Evolutionary conservation across 2,888 invertebrate species (phyloP), one percentile per base, ranked within the genome.

Genomic region (Xestia ashworthii): DNA sequence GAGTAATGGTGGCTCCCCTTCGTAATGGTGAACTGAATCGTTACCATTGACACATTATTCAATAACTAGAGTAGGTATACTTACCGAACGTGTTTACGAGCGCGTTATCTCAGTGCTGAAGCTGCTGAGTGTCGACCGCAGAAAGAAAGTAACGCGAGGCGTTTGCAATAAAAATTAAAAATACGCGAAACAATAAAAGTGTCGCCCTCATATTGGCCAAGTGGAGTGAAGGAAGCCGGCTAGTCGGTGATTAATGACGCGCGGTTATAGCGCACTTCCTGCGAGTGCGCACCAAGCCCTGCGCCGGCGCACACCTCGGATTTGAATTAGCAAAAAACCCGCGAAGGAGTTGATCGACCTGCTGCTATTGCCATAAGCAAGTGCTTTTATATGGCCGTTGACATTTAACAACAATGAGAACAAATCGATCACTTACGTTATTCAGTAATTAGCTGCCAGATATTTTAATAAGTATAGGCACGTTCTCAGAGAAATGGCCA

Each of bases 251-350:
- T 93, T 93, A 93, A 94, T 92, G 92, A 91, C 89, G 87, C 89
- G 88, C 91, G 83, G 78, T 93, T 93, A 93, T 92, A 91, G 93
- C 93, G 90, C 86, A 95, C 94, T 95, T 95, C 95, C 95, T 95
- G 94, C 86, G 92, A 95, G 95, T 94, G 94, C 80, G 72, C 73
- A 72, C 69, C 78, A 58, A 82, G 78, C 81, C 82, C 87, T 82
- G 71, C 71, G 78, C 75, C 72, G 69, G 84, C 75, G 76, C 82
- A 83, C 84, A 89, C 88, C 87, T 88, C 83, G 76, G 87, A 88
- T 90, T 90, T 89, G 83, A 90, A 91, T 91, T 87, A 87, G 89
- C 89, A 91, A 92, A 91, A 93, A 90, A 90, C 88, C 80, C 76
- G 74, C 89, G 74, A 86, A 87, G 73, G 84, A 90, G 89, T 91